Evolutionary conservation across 2,113 vertebrate genomes (phyloP), one percentile per base, ranked within the genome.

Genomic region (Neomonachus schauinslandi): DNA sequence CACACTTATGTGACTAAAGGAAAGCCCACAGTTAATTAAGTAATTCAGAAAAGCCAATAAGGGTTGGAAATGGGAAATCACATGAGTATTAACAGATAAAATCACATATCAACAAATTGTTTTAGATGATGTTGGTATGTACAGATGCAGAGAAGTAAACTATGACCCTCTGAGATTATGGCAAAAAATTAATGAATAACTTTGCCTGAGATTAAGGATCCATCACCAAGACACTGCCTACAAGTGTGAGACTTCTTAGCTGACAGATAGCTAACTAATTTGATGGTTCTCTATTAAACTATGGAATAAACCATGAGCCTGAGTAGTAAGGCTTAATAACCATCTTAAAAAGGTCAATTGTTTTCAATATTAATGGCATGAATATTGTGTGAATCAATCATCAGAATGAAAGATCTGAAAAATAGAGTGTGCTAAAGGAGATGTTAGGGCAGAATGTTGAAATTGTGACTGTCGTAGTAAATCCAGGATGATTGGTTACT

Each of bases 21-120:
- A 93, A 96, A 96, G 42, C 21, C 24, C 31, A 86, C 24, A 80
- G 81, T 82, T 98, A 95, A 97, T 95, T 83, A 97, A 95, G 31
- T 83, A 77, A 95, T 65, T 96, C 91, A 89, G 33, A 53, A 92
- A 92, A 71, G 80, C 10, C 28, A 96, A 1, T 57, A 89, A 80
- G 46, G 79, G 49, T 31, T 83, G 87, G 65, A 82, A 94, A 93
- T 42, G 4, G 7, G 67, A 91, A 96, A 57, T 74, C 71, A 82
- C 65, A 67, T 15, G 80, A 92, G 36, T 82, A 91, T 77, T 91
- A 92, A 13, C 81, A 97, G 94, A 96, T 82, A 82, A 95, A 92
- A 94, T 71, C 8, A 55, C 4, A 19, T 33, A 72, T 51, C 63
- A 91, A 82, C 61, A 95, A 89, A 92, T 51, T 94, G 33, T 88